Percentiles rank a stretch among this genome's conserved stretches.
phyloP scores from a whole-genome alignment of 2,113 vertebrate species.

The Proteles cristata region DNA sequence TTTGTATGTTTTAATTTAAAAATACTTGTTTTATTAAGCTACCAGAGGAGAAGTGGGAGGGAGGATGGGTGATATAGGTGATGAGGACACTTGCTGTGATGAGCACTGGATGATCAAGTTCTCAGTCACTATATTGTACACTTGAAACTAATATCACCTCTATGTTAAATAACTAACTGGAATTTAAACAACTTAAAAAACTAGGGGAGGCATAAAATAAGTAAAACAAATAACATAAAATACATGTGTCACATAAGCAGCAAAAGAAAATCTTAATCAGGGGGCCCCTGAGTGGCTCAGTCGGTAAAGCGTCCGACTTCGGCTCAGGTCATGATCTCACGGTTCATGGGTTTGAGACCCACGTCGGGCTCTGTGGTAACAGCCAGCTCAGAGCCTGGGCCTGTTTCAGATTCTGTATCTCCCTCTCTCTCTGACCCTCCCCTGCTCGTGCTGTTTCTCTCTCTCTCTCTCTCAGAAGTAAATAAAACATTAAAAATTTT shows the following conservation, averaged over 20 bases:
- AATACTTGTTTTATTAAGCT: not conserved
- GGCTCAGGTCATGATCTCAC: too few species aligned
- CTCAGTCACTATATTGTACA: not conserved
- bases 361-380: too few species aligned
- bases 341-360: too few species aligned
- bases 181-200: not conserved
- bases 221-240: not conserved
- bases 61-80: not conserved
- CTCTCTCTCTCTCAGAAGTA: too few species aligned
- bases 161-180: not conserved
- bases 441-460: too few species aligned
- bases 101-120: not conserved
- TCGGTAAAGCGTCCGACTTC: too few species aligned
- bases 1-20: constrained; percentile 53
- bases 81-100: not conserved
- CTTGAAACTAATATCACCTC: not conserved
- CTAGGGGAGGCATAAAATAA: not conserved
- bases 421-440: too few species aligned
- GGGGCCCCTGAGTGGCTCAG: too few species aligned
- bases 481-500: too few species aligned
- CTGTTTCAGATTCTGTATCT: too few species aligned
- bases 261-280: not conserved
- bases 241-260: not conserved
- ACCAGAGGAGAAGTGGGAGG: not conserved
- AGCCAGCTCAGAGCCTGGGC: too few species aligned